Evolutionary conservation across 2,113 vertebrate genomes (phyloP).

Genomic region (Anarhynchus alexandrinus): DNA sequence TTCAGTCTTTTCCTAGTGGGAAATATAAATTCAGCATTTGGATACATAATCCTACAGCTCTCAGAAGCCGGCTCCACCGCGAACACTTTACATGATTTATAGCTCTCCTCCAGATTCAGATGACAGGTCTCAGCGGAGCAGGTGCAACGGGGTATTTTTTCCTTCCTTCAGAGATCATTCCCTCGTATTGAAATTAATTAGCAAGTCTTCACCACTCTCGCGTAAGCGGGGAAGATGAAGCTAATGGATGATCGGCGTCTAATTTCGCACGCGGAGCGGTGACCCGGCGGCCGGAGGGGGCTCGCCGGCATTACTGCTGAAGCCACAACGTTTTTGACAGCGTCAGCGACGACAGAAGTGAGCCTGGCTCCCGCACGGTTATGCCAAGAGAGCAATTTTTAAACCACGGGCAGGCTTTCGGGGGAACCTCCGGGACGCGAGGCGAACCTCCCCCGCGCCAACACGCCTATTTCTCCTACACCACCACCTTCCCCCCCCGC

Average conservation of each 20-base stretch:
- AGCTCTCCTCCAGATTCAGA: constrained; percentile 19
- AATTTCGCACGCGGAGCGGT: not conserved
- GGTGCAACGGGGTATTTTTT: constrained; percentile 8
- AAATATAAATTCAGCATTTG: constrained; percentile 51
- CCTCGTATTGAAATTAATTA: constrained; percentile 8
- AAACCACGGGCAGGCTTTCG: not conserved
- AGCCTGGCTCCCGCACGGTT: not conserved
- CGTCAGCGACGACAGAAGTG: not conserved
- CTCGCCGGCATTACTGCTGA: not conserved
- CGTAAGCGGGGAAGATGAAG: not conserved
- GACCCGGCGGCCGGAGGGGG: not conserved
- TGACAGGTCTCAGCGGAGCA: constrained; percentile 31
- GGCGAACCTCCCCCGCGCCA: not conserved
- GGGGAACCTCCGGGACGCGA: not conserved
- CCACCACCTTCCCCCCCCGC: too few relatives aligned
- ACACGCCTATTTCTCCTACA: not conserved
- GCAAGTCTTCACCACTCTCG: not conserved
- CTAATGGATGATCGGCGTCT: not conserved
- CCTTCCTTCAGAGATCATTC: constrained; percentile 1
- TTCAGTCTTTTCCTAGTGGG: constrained; percentile 51
- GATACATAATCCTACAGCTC: constrained; percentile 45
- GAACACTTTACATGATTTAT: constrained; percentile 42
- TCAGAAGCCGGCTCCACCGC: constrained; percentile 2
- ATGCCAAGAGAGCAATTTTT: not conserved
- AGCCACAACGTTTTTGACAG: not conserved